phyloP scores from a whole-genome alignment of 2,888 invertebrate species.

The Temnothorax rugatulus region DNA sequence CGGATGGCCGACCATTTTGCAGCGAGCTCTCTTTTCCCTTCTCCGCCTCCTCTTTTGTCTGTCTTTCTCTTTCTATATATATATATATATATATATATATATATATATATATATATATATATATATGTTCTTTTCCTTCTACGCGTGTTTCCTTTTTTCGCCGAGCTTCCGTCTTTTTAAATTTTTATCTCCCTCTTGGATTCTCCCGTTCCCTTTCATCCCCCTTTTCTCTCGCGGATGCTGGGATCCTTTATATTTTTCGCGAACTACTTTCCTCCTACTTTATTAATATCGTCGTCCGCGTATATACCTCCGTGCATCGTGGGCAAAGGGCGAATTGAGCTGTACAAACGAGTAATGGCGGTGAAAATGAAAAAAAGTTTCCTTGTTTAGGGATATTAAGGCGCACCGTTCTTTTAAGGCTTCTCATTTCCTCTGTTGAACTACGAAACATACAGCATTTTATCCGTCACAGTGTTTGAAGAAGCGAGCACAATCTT shows the following conservation, averaged over 20 bases:
- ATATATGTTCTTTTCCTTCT: conserved; percentile 50
- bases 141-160: conserved; percentile 49
- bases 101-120: neutral
- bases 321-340: neutral
- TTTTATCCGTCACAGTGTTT: conserved; percentile 30
- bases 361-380: conserved; percentile 50
- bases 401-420: conserved; percentile 28
- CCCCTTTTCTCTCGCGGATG: conserved; percentile 37
- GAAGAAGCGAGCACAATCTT: neutral
- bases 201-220: conserved; percentile 51
- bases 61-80: conserved; percentile 33
- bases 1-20: conserved; percentile 82
- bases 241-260: conserved; percentile 74
- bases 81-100: too few relatives aligned
- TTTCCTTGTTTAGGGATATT: conserved; percentile 41
- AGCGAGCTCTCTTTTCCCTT: conserved; percentile 50
- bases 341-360: conserved; percentile 38
- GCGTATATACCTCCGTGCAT: neutral
- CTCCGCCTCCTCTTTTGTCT: neutral
- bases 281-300: conserved; percentile 71
- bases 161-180: conserved; percentile 50
- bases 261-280: conserved; percentile 70
- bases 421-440: neutral
- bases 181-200: conserved; percentile 56
- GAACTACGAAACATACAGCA: neutral